Evolutionary conservation across 2,113 vertebrate genomes (phyloP), one percentile per base, ranked within the genome.

Genomic region (Gorsachius goisagi): DNA sequence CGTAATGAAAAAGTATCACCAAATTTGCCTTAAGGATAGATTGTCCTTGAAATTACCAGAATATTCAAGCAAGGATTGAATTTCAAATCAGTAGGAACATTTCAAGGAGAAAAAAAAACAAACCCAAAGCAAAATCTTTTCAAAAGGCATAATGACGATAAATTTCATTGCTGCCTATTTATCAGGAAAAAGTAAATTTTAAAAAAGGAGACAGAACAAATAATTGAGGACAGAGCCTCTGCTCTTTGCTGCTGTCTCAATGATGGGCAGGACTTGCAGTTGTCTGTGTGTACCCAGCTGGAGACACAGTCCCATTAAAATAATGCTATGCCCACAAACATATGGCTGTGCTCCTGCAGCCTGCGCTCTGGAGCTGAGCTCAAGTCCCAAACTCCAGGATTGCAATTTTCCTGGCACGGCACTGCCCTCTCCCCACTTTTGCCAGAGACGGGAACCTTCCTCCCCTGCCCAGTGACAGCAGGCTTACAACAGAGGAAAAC

Each of bases 11-110:
- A 91, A 33, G 13, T 79, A 86, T 12, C 16, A 66, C 9, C 67
- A 72, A 87, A 82, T 52, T 67, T 86, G 28, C n/a, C 89, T 74
- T 63, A 92, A 91, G n/a, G n/a, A 73, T 50, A 52, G 27, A 47
- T 41, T 87, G 69, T 39, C 63, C 59, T 91, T 90, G 63, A 94
- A 94, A 93, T 90, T 87, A 90, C 11, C 15, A 77, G 35, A 93
- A 95, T 72, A 91, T 83, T 75, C 28, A 80, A 53, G 33, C 22
- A 96, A 81, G 7, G 35, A 80, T 37, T 35, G 13, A 93, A 23
- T 55, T 90, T 89, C 37, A 87, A 81, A 89, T 52, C 20, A 55
- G 18, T 47, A 35, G 18, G 24, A 83, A 75, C 4, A 62, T 11
- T 73, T 41, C 27, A 32, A 85, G 59, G 35, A 75, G 3, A 63